Percentiles rank a stretch among this genome's conserved stretches.
These are phyloP conservation scores for Limosa lapponica DNA, from an alignment of 2,797 vertebrate genomes.

Conservation along the genomic window DNA sequence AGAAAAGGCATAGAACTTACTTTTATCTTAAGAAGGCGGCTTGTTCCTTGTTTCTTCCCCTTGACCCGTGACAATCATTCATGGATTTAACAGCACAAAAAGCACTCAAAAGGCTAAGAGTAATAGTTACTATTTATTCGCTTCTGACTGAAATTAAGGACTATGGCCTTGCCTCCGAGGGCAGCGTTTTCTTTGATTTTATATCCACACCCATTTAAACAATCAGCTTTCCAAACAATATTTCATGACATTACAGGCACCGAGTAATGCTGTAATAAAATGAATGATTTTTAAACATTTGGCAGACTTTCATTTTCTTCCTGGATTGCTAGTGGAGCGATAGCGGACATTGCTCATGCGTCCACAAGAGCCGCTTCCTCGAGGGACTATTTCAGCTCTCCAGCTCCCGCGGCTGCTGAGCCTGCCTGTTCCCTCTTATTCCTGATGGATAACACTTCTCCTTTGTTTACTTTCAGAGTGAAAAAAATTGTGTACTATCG, in stretches of 20 bases:
- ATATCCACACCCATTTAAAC: constrained; percentile 4
- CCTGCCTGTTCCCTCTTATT: not conserved
- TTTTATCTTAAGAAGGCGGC: not conserved
- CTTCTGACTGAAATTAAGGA: not conserved
- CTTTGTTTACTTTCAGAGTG: constrained; percentile 16
- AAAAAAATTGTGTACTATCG: not conserved
- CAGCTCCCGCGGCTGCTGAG: not conserved
- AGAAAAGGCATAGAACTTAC: not conserved
- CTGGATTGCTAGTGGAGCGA: not conserved
- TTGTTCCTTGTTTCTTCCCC: not conserved
- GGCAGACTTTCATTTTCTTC: not conserved
- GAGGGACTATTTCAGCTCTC: not conserved
- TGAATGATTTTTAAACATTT: not conserved
- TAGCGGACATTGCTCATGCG: not conserved
- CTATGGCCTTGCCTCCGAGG: not conserved
- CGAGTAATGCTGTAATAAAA: constrained; percentile 1
- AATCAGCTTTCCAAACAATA: not conserved
- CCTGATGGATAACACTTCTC: not conserved
- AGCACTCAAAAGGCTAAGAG: not conserved
- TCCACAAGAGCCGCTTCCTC: not conserved
- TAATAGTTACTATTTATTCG: not conserved
- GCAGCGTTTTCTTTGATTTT: constrained; percentile 36
- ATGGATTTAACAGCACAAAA: not conserved
- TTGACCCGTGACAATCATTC: not conserved
- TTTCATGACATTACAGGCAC: not conserved